Evolutionary conservation across 2,888 invertebrate genomes (phyloP), one percentile per base, ranked within the genome.

Genomic region (Timandra comae): DNA sequence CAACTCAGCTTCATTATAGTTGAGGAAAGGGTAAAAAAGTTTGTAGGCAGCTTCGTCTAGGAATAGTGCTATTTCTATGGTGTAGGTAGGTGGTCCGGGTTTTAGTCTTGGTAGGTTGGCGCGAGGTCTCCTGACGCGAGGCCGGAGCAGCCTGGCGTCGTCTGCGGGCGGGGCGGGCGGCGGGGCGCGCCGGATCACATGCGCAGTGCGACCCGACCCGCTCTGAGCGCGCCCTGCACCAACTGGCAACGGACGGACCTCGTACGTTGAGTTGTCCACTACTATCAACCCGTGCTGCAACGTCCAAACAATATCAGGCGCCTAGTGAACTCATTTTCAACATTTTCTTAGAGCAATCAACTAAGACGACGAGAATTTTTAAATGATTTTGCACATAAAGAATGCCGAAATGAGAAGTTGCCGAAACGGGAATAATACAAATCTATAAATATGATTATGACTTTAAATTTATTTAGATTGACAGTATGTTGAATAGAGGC

Each of bases 41-140:
- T 88, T 88, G 57, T 93, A 93, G 0, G 89, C 93, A 1, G 91
- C 88, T 60, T 91, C 90, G 56, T 93, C 93, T 49, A 93, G 88
- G 66, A 93, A 93, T 24, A 93, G 69, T 0, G 91, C 93, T 30
- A 93, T 70, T 65, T 94, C 93, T 22, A 93, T 78, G 2, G 91
- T 91, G 40, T 91, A 82, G 35, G 73, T 71, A 6, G 75, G 54
- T 0, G 73, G 73, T 2, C 62, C 65, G 2, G 63, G 63, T 29
- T 72, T 70, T 12, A 45, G 32, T 8, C 44, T 57, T 7, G 57
- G 43, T 24, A 45, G 41, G 19, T 52, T 48, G 21, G 6, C 6
- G n/a, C 79, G 67, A 2, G 75, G 77, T 7, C 65, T 60, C 4
- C 75, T 64, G 16, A 52, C 57, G 13, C 68, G 62, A 10, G 68